Conservation (phyloP, 2,113 vertebrate genomes). For the Callopanchax toddi region DNA sequence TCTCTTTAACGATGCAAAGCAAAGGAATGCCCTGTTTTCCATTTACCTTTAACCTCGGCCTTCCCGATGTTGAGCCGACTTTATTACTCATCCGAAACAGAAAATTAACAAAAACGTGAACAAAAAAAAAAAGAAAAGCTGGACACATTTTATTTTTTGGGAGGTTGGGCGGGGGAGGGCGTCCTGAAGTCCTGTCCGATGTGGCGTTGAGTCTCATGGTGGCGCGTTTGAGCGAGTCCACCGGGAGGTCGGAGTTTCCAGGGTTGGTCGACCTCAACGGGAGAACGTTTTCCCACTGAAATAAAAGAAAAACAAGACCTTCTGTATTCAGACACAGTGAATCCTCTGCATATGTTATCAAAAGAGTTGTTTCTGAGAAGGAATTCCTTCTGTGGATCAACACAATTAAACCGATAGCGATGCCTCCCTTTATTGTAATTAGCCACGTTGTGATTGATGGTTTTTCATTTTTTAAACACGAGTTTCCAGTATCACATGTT, state of each 20-base stretch:
- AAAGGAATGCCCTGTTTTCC: slow-evolving; percentile 70
- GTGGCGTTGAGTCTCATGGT: slow-evolving; percentile 49
- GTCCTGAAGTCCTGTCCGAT: slow-evolving; percentile 59
- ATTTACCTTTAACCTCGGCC: slow-evolving; percentile 52
- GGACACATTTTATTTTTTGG: slow-evolving; percentile 41
- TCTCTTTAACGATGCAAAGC: slow-evolving; percentile 80
- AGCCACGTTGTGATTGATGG: neutral
- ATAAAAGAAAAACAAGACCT: neutral
- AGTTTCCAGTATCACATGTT: neutral
- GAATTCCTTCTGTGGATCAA: neutral
- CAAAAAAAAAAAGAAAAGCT: slow-evolving; percentile 25
- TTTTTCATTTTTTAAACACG: neutral
- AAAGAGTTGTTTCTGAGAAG: too few species aligned
- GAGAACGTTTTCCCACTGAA: slow-evolving; percentile 95
- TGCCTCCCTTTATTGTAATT: too few species aligned
- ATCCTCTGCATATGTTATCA: too few species aligned
- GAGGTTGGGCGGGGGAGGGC: slow-evolving; percentile 33
- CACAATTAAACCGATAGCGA: neutral
- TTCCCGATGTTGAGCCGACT: slow-evolving; percentile 37
- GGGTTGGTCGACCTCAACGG: slow-evolving; percentile 79
- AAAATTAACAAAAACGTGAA: slow-evolving; percentile 16
- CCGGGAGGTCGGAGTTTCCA: slow-evolving; percentile 11
- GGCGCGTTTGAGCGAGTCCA: slow-evolving; percentile 41
- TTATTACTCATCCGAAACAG: slow-evolving; percentile 45
- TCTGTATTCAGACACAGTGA: too few species aligned